Percentiles rank a stretch among this genome's conserved stretches.
phyloP scores from a whole-genome alignment of 2,797 vertebrate genomes.

The Phaenicophaeus curvirostris region DNA sequence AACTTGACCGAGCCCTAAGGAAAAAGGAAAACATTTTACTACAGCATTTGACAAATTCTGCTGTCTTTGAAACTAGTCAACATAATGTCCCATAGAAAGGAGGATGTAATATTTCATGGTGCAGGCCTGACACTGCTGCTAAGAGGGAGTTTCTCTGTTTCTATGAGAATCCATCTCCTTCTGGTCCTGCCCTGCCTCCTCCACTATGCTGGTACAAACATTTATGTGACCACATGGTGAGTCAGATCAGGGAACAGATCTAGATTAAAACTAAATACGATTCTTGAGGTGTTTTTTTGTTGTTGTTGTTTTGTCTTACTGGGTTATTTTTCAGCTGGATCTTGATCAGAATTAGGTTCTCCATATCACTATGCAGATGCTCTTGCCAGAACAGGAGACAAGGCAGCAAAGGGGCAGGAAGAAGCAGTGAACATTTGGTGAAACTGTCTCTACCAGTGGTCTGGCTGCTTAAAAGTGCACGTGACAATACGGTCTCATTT shows the following conservation, averaged over 20 bases:
- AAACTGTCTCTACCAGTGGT: not conserved
- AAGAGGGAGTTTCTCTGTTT: not conserved
- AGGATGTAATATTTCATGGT: not conserved
- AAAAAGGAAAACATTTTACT: constrained; percentile 4
- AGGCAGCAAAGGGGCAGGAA: not conserved
- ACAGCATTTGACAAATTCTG: not conserved
- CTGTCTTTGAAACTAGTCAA: not conserved
- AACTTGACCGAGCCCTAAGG: constrained; percentile 83
- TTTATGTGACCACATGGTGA: not conserved
- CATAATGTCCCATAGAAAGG: not conserved
- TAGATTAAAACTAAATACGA: not conserved
- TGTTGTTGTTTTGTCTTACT: not conserved
- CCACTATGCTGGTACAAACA: not conserved
- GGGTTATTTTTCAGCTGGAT: not conserved
- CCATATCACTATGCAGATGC: not conserved
- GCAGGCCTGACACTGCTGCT: not conserved
- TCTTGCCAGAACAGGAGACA: not conserved
- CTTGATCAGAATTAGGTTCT: not conserved
- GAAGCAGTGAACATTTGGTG: not conserved
- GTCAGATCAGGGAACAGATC: not conserved
- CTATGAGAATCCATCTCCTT: not conserved
- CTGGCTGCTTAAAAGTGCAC: not conserved
- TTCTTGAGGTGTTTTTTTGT: not conserved
- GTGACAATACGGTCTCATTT: not conserved
- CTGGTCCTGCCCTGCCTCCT: not conserved